Conservation (phyloP, 2,113 vertebrate species). For the Nothocercus nigrocapillus region DNA sequence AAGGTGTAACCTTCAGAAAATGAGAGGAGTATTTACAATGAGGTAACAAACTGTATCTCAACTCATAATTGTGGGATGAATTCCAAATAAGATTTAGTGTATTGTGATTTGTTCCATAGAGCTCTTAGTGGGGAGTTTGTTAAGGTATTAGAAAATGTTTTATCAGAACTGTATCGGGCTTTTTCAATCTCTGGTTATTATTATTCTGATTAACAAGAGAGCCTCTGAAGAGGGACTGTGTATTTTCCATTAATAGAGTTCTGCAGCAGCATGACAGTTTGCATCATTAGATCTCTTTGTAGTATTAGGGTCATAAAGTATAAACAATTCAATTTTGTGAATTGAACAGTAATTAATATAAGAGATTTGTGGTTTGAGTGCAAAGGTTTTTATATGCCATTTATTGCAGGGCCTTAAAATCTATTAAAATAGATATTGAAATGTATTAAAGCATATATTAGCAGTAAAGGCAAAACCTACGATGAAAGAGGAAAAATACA, state of each 20-base stretch:
- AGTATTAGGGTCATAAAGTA: neutral
- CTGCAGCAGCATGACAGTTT: neutral
- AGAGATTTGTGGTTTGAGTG: neutral
- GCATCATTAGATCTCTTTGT: neutral
- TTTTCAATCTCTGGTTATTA: neutral
- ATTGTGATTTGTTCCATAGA: neutral
- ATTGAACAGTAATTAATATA: neutral
- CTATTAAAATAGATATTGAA: neutral
- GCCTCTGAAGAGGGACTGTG: neutral
- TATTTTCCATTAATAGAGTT: neutral
- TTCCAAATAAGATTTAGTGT: neutral
- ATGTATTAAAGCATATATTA: neutral
- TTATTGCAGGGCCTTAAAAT: neutral
- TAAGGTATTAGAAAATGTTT: neutral
- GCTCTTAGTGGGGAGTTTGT: neutral
- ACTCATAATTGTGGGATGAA: neutral
- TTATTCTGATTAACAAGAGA: neutral
- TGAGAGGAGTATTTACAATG: neutral
- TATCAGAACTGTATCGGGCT: neutral
- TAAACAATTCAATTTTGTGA: neutral
- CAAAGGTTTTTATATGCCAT: neutral
- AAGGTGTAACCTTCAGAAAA: conserved; percentile 2
- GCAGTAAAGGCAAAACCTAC: neutral
- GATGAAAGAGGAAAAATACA: neutral
- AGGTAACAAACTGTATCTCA: neutral